Evolutionary conservation across 2,888 invertebrate genomes (phyloP).

Genomic region (Amiota minor): DNA sequence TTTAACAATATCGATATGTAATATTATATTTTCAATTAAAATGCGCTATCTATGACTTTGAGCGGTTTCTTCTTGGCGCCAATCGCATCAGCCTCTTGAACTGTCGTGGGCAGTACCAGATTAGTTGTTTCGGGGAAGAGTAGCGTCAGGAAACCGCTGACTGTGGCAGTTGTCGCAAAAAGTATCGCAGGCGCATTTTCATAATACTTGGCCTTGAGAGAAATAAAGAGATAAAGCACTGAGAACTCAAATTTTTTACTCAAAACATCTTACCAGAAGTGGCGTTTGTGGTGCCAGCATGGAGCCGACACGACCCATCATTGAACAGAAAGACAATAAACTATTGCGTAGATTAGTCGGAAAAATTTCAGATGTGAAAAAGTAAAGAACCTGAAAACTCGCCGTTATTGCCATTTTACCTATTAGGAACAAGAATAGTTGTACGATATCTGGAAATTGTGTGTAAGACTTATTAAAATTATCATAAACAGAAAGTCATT

Average conservation of each 20-base stretch:
- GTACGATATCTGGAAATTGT: constrained; percentile 49
- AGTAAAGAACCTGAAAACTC: constrained; percentile 80
- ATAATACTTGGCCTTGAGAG: constrained; percentile 67
- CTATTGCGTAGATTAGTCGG: constrained; percentile 80
- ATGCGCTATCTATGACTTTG: constrained; percentile 23
- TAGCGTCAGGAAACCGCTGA: constrained; percentile 76
- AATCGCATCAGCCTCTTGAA: constrained; percentile 77
- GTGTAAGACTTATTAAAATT: no score
- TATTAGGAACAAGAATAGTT: constrained; percentile 74
- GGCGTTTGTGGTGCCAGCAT: constrained; percentile 83
- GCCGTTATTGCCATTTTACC: constrained; percentile 80
- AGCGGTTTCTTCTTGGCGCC: constrained; percentile 56
- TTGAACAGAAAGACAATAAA: constrained; percentile 80
- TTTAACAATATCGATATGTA: no score
- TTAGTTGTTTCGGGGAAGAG: constrained; percentile 79
- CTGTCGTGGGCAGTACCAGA: constrained; percentile 77
- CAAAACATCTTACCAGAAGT: constrained; percentile 72
- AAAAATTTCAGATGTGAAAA: constrained; percentile 82
- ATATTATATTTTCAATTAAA: constrained; percentile 21
- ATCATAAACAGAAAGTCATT: no score
- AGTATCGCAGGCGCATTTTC: constrained; percentile 75
- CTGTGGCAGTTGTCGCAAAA: constrained; percentile 76
- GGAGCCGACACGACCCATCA: constrained; percentile 81
- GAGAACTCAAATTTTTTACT: not conserved
- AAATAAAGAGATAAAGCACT: constrained; percentile 2